These are phyloP conservation scores for Esox lucius DNA, from an alignment of 2,797 vertebrate genomes.

Conservation along the genomic window DNA sequence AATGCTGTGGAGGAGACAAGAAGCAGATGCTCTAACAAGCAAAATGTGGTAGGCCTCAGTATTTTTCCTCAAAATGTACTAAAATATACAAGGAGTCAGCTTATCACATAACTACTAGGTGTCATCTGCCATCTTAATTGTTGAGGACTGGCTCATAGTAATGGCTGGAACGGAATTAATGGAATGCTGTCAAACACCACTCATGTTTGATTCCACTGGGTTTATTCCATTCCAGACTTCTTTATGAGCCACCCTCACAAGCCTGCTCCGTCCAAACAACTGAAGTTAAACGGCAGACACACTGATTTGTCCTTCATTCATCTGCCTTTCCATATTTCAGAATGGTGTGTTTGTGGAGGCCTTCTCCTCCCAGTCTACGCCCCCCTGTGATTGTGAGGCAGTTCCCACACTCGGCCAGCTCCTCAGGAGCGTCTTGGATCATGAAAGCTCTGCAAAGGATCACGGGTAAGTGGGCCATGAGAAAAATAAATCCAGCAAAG, in stretches of 20 bases:
- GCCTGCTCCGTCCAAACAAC: neutral
- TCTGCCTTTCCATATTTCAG: slow-evolving; percentile 46
- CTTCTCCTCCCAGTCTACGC: slow-evolving; percentile 58
- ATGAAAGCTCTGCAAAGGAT: slow-evolving; percentile 40
- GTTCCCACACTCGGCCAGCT: slow-evolving; percentile 71
- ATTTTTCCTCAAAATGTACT: neutral
- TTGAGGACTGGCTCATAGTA: too few species aligned
- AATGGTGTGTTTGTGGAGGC: slow-evolving; percentile 63
- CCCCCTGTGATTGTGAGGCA: slow-evolving; percentile 36
- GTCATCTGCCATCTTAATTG: neutral
- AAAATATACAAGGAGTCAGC: neutral
- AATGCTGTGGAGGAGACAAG: slow-evolving; percentile 52
- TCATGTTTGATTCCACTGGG: too few species aligned
- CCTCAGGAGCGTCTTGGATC: slow-evolving; percentile 46
- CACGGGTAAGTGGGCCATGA: slow-evolving; percentile 53
- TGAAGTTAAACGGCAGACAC: neutral
- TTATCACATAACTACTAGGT: neutral
- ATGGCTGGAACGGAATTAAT: too few species aligned
- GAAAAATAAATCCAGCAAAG: neutral
- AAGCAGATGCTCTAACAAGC: slow-evolving; percentile 35
- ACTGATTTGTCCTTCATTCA: neutral
- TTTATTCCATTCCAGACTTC: too few species aligned
- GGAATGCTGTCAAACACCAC: too few species aligned
- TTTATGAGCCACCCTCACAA: too few species aligned
- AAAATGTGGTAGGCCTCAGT: slow-evolving; percentile 57